Evolutionary conservation across 2,797 vertebrate species (phyloP).

Genomic region (Setipinna tenuifilis): DNA sequence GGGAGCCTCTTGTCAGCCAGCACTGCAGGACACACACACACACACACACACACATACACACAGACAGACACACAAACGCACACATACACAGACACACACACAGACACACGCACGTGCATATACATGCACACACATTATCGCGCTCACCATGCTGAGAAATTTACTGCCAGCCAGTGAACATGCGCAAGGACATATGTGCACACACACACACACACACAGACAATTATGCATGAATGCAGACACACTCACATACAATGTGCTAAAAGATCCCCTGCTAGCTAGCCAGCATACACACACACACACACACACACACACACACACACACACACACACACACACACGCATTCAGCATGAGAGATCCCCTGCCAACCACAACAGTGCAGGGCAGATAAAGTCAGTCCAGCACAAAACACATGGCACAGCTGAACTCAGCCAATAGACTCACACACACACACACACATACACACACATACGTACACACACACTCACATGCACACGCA

Average conservation of each 20-base stretch:
- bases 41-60: constrained; percentile 56
- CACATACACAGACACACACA: neutral
- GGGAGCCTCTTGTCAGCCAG: constrained; percentile 27
- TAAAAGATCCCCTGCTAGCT: neutral
- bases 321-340: neutral
- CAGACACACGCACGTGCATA: neutral
- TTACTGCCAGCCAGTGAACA: neutral
- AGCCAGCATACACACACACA: too few relatives aligned
- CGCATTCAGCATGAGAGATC: neutral
- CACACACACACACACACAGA: neutral
- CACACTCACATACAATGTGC: neutral
- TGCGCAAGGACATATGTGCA: neutral
- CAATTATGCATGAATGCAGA: neutral
- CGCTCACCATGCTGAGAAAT: too few relatives aligned
- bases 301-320: neutral
- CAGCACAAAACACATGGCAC: neutral
- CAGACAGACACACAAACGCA: neutral
- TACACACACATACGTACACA: neutral
- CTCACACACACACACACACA: neutral
- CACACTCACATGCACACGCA: neutral
- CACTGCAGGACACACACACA: constrained; percentile 53
- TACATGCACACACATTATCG: neutral
- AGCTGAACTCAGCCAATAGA: neutral
- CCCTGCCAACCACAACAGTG: neutral
- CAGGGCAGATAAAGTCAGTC: neutral